phyloP scores from a whole-genome alignment of 2,888 invertebrate species.

The Sicus ferrugineus region DNA sequence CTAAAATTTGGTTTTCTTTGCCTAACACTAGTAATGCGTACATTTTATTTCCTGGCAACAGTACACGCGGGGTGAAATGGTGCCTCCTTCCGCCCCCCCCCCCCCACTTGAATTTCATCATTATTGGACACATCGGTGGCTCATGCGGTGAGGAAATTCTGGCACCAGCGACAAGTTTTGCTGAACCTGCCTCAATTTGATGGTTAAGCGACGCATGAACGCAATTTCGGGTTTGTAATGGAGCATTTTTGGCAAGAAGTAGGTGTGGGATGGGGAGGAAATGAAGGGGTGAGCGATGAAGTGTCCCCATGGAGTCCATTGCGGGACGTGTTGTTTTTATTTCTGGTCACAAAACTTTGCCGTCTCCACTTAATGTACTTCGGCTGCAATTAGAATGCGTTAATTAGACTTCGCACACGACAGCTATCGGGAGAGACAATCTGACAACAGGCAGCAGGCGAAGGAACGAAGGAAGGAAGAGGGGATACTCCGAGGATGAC shows the following conservation, averaged over 20 bases:
- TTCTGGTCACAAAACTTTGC: not conserved
- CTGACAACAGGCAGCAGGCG: not conserved
- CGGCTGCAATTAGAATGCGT: constrained; percentile 27
- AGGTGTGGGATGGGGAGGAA: not conserved
- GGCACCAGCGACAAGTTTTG: constrained; percentile 29
- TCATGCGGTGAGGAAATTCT: constrained; percentile 16
- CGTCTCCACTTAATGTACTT: constrained; percentile 22
- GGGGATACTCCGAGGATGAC: constrained; percentile 26
- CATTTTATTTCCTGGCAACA: no score
- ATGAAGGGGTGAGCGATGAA: not conserved
- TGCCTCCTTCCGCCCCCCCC: no score
- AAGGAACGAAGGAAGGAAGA: not conserved
- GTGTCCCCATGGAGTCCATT: not conserved
- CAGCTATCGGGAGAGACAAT: not conserved
- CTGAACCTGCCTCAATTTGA: constrained; percentile 43
- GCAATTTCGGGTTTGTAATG: not conserved
- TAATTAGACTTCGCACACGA: not conserved
- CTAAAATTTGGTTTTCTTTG: no score
- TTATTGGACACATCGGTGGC: no score
- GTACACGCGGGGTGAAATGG: no score
- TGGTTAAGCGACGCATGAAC: constrained; percentile 22
- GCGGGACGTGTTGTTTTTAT: not conserved
- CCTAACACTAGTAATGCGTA: no score
- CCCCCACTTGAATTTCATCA: no score
- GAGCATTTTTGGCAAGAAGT: not conserved